These are phyloP conservation scores for Wasmannia auropunctata DNA, from an alignment of 1,140 invertebrate species.

Conservation along the genomic window DNA sequence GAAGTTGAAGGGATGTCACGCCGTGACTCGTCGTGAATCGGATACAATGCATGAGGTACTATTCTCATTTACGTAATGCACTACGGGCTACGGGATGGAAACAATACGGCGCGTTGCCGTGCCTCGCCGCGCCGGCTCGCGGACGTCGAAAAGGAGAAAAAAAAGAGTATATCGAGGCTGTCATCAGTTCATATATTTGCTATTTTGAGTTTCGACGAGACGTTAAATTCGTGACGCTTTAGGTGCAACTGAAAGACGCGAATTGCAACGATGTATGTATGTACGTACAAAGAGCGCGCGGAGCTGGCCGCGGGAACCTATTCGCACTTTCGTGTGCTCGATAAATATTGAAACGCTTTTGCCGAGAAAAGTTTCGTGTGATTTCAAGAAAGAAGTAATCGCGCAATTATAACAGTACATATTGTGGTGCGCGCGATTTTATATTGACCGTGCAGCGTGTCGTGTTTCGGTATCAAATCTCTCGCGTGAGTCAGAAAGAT, in stretches of 20 bases:
- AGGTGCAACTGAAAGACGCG: neutral
- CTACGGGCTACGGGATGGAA: constrained; percentile 52
- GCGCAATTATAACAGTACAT: neutral
- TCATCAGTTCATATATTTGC: constrained; percentile 38
- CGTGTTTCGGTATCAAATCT: neutral
- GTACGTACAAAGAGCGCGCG: neutral
- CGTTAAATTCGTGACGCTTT: constrained; percentile 44
- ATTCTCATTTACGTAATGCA: constrained; percentile 79
- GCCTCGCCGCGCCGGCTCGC: constrained; percentile 59
- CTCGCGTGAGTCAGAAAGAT: neutral
- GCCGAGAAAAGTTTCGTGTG: neutral
- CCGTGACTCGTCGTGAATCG: constrained; percentile 40
- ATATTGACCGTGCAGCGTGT: neutral
- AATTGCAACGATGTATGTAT: neutral
- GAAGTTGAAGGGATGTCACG: constrained; percentile 48
- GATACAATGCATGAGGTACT: constrained; percentile 74
- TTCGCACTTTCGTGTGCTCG: neutral
- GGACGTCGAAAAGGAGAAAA: constrained; percentile 57
- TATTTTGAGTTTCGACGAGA: constrained; percentile 54
- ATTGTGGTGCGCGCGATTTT: neutral
- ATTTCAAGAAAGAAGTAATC: constrained; percentile 2
- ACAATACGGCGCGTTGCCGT: constrained; percentile 70
- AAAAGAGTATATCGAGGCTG: constrained; percentile 48
- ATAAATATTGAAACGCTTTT: constrained; percentile 30
- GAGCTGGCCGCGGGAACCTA: neutral